Percentiles rank a stretch among this genome's conserved stretches.
phyloP scores from a whole-genome alignment of 2,888 invertebrate genomes.

The Pristionchus fissidentatus region DNA sequence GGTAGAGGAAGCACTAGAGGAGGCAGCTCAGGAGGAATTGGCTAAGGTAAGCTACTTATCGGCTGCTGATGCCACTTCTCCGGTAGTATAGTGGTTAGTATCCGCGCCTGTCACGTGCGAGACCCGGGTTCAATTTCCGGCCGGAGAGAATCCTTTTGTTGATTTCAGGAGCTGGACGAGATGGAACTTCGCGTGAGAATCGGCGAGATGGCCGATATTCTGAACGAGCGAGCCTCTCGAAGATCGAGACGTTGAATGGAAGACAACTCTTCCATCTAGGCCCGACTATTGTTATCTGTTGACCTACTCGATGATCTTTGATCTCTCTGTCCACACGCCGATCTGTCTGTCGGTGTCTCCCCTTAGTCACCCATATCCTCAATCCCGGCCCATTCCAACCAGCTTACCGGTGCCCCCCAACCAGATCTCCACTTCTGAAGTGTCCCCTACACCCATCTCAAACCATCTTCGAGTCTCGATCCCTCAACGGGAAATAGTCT shows the following conservation, averaged over 20 bases:
- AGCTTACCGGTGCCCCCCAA: slow-evolving; percentile 2
- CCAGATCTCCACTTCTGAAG: slow-evolving; percentile 9
- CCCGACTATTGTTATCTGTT: background rate
- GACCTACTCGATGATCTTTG: background rate
- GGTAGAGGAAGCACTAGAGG: slow-evolving; percentile 41
- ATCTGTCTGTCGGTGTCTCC: background rate
- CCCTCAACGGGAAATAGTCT: background rate
- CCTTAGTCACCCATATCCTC: background rate
- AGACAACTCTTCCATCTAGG: background rate
- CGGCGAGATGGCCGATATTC: slow-evolving; percentile 64
- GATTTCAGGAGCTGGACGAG: slow-evolving; percentile 54
- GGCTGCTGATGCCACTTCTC: background rate
- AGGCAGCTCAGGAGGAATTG: slow-evolving; percentile 29
- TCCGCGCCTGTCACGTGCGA: too few species aligned
- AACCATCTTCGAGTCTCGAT: background rate
- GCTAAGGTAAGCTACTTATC: background rate
- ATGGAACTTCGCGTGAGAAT: slow-evolving; percentile 62
- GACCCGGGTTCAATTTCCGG: background rate
- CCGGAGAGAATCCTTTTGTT: background rate
- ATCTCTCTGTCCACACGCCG: slow-evolving; percentile 25
- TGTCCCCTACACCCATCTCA: background rate
- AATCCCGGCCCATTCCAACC: background rate
- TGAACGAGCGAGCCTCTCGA: slow-evolving; percentile 63
- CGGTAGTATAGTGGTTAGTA: background rate
- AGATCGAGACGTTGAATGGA: slow-evolving; percentile 23